These are phyloP conservation scores for Vulpes vulpes DNA, from an alignment of 2,113 vertebrate species.

Conservation along the genomic window DNA sequence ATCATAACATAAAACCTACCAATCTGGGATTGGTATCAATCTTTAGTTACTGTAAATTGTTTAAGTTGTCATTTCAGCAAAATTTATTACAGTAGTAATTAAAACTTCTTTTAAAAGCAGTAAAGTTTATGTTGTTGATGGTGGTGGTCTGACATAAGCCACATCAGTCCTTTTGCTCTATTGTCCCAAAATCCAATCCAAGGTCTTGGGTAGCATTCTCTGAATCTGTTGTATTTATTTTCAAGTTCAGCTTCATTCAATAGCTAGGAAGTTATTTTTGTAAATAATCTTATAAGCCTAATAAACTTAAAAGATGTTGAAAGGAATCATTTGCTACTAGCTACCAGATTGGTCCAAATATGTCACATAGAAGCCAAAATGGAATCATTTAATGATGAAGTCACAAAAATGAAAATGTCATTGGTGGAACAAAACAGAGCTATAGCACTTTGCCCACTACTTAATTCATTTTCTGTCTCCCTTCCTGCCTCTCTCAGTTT, in stretches of 20 bases:
- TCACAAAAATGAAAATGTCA: not conserved
- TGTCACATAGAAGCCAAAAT: not conserved
- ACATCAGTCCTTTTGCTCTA: not conserved
- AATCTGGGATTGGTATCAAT: not conserved
- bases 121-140: not conserved
- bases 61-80: not conserved
- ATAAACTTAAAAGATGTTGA: conserved; percentile 40
- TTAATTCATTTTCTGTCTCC: not conserved
- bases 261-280: conserved; percentile 55
- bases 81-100: not conserved
- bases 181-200: not conserved
- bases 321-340: conserved; percentile 29
- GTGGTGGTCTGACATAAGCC: not conserved
- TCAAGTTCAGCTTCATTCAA: not conserved
- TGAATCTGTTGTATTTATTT: not conserved
- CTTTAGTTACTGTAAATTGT: not conserved
- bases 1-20: not conserved
- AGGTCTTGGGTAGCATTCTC: not conserved
- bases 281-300: not conserved
- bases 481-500: not conserved
- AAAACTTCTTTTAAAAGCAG: conserved; percentile 12
- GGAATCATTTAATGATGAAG: not conserved
- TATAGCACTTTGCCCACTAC: accelerated
- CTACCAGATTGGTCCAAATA: conserved; percentile 38
- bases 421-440: not conserved